Percentiles rank a stretch among this genome's conserved stretches.
These are phyloP conservation scores for Propithecus deckenii DNA, from an alignment of 2,797 vertebrate species.

Conservation along the genomic window DNA sequence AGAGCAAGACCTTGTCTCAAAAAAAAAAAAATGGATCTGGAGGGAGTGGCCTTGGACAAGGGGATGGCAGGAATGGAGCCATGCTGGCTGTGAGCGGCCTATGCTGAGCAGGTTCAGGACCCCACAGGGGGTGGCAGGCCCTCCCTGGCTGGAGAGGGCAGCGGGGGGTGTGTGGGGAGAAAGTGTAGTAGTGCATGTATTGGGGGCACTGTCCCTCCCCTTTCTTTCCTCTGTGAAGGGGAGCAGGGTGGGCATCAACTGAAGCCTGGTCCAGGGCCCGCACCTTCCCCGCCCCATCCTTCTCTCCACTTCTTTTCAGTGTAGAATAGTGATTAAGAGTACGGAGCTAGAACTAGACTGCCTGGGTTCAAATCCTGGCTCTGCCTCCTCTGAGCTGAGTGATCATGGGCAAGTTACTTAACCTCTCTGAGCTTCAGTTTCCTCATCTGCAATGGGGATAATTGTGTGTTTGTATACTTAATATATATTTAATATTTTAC, in stretches of 20 bases:
- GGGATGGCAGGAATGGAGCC: neutral
- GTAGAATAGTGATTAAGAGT: neutral
- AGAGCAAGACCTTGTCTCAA: too few relatives aligned
- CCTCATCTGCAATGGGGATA: neutral
- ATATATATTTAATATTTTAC: neutral
- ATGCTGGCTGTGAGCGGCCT: neutral
- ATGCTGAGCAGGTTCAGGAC: neutral
- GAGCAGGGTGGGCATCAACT: neutral
- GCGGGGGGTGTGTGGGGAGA: neutral
- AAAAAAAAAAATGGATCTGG: neutral
- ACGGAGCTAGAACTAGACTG: neutral
- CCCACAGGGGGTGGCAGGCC: neutral
- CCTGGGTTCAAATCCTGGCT: neutral
- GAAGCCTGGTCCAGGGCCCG: neutral
- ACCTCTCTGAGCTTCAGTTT: neutral
- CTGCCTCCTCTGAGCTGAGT: neutral
- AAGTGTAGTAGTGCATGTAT: neutral
- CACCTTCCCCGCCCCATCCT: neutral
- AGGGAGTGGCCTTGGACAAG: neutral
- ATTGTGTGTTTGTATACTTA: neutral
- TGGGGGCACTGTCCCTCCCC: too few relatives aligned
- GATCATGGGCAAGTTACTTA: neutral
- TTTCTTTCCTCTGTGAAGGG: neutral
- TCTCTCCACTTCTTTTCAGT: neutral
- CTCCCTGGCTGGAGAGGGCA: neutral